Base-by-base conservation (phyloP, 2,113 vertebrate species). In the Callithrix jacchus region DNA sequence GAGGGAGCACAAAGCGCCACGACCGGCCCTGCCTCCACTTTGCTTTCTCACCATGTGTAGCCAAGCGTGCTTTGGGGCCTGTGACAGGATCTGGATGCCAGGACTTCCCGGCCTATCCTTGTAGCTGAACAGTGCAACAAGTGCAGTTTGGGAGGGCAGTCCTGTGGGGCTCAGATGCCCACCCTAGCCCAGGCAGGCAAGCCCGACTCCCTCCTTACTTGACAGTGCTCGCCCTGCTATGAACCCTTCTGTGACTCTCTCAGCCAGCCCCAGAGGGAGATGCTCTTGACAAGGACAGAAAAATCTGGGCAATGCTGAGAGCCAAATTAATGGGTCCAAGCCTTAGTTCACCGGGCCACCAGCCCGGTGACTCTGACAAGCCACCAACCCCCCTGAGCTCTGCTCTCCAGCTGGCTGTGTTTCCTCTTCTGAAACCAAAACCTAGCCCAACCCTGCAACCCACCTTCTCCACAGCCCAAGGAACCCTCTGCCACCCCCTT, bases 1-100 rank as follows among this genome's bases (percentile, higher is more conserved):
- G 11, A n/a, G 61, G 10, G 11, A n/a, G 16, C 18, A 4, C 10
- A 11, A 4, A 42, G 9, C 0, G 0, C 0, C 0, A 30, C 8
- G 11, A 13, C 30, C 0, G 27, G 23, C 13, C 14, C 2, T 35
- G 40, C 5, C 17, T 56, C 35, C 32, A 4, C n/a, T 1, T 2
- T 8, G 18, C 64, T 35, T 10, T 21, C 18, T 7, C 61, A 64
- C 61, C 11, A 0, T 30, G 61, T 64, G 12, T 32, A 14, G 61
- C 61, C 61, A 14, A 32, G 61, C 30, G 13, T 32, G 61, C 61
- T 32, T 32, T 30, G 27, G 61, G 61, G 61, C 61, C 61, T 64
- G 61, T 14, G 61, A 64, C 61, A 64, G 61, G 61, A 64, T 64
- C 27, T 64, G 70, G 70, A 4, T 68, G 70, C n/a, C n/a, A 40